Evolutionary conservation across 1,140 invertebrate genomes (phyloP), one percentile per base, ranked within the genome.

Genomic region (Aphelenchoides fujianensis): DNA sequence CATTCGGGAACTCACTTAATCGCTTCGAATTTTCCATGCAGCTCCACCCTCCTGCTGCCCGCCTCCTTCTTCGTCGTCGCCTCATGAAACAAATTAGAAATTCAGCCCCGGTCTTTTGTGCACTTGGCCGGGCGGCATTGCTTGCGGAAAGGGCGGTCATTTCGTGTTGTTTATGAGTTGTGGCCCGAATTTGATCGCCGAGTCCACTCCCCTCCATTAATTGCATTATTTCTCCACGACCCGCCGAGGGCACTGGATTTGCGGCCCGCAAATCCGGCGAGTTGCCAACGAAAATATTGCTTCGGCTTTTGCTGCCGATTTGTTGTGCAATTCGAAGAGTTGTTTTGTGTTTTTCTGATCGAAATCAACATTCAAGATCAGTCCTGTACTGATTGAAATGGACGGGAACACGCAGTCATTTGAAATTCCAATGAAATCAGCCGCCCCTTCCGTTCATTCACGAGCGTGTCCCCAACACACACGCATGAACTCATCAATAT

Each of bases 1-100:
- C n/a, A 48, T 23, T 48, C 41, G 41, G 41, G 23, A 48, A 48
- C 41, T 48, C 23, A 23, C 41, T 48, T 48, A 48, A 48, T 48
- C 41, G 41, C 41, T 48, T 48, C 41, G 41, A 48, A 48, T 48
- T 48, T 48, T 48, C 23, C 41, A 48, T 48, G 41, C 41, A 48
- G 41, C 41, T 16, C n/a, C 41, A 48, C 41, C 23, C 41, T 48
- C 41, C 12, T 23, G 41, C n/a, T n/a, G n/a, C n/a, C n/a, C n/a
- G n/a, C n/a, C n/a, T n/a, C n/a, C n/a, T n/a, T n/a, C n/a, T n/a
- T n/a, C n/a, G n/a, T n/a, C n/a, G n/a, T n/a, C n/a, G n/a, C n/a
- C n/a, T n/a, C n/a, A n/a, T n/a, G n/a, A n/a, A n/a, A n/a, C n/a
- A 48, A 48, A 48, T 48, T 48, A 48, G 23, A 48, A 48, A 48